A percentile compares a stretch with the other conserved stretches of the same genome.
These are phyloP conservation scores for Eilema griseolum DNA, from an alignment of 2,888 invertebrate species.

Conservation along the genomic window DNA sequence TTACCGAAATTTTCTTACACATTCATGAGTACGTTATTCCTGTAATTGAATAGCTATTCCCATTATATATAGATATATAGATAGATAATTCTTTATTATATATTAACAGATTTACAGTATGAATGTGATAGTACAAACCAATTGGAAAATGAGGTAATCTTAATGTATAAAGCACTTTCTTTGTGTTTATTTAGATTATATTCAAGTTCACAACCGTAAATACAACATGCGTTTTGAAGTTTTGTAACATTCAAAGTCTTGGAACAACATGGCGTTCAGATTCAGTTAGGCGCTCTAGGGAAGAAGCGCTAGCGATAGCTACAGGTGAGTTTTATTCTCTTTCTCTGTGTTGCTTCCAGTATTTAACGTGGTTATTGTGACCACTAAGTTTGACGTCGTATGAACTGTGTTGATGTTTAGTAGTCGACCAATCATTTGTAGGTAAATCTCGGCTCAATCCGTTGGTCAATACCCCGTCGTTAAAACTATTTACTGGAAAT, in stretches of 20 bases:
- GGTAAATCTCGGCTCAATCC: too few relatives aligned
- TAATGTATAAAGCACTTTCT: not conserved
- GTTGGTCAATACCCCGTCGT: too few relatives aligned
- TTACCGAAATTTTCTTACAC: too few relatives aligned
- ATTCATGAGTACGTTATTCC: too few relatives aligned
- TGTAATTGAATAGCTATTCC: too few relatives aligned
- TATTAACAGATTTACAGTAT: too few relatives aligned
- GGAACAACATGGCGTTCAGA: constrained; percentile 96
- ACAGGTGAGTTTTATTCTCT: constrained; percentile 85
- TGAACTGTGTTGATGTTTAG: too few relatives aligned
- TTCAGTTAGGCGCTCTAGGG: constrained; percentile 93
- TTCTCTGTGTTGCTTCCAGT: not conserved
- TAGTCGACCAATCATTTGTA: too few relatives aligned
- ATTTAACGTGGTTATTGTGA: not conserved
- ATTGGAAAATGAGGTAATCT: constrained; percentile 70
- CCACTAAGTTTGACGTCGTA: too few relatives aligned
- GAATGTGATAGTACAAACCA: constrained; percentile 72
- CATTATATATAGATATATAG: too few relatives aligned
- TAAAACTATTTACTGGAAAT: too few relatives aligned
- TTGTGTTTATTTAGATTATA: not conserved
- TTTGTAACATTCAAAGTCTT: constrained; percentile 22
- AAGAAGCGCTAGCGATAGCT: constrained; percentile 94
- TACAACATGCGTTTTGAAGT: not conserved
- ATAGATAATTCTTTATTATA: too few relatives aligned
- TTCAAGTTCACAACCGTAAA: not conserved